Evolutionary conservation across 1,140 invertebrate species (phyloP), one percentile per base, ranked within the genome.

Genomic region (Manduca sexta): DNA sequence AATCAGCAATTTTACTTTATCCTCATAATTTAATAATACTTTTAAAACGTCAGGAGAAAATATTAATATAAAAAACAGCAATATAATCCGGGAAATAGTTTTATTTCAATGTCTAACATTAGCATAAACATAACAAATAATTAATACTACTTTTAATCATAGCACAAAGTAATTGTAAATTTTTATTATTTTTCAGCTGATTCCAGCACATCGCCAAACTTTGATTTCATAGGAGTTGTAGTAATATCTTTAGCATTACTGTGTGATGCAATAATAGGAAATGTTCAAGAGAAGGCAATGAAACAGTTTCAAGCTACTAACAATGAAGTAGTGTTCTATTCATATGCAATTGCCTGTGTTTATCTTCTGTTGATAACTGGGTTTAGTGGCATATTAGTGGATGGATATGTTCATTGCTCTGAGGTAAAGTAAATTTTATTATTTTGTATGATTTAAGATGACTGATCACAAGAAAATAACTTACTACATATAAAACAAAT

Each of bases 241-340:
- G 92, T 98, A 87, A 98, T 99, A 86, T 93, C 88, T 38, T 90
- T 89, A 56, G 97, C 97, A 0, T 81, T 99, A 30, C 76, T 97
- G 7, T 97, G 96, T 69, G 97, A 99, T 88, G 97, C 97, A 1
- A 89, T 93, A 18, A 98, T 98, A 64, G 97, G 97, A 31, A 99
- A 99, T 88, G 92, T 98, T 2, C 97, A 98, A 87, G 97, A 98
- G 77, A 97, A 98, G 85, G 91, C 92, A 0, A 96, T 98, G 92
- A 95, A 95, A 66, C 89, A 91, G 51, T 89, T 92, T 71, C 89
- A 91, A 59, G 95, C 94, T 2, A 88, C 90, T 1, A 98, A 97
- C 87, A 93, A 92, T 52, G 96, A 98, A 90, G 93, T 99, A 53
- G 96, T 98, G 2, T 88, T 98, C 17, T 98, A 97, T 75, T 98